Base-by-base conservation (phyloP, 2,113 vertebrate genomes). In the Eclectus roratus region DNA sequence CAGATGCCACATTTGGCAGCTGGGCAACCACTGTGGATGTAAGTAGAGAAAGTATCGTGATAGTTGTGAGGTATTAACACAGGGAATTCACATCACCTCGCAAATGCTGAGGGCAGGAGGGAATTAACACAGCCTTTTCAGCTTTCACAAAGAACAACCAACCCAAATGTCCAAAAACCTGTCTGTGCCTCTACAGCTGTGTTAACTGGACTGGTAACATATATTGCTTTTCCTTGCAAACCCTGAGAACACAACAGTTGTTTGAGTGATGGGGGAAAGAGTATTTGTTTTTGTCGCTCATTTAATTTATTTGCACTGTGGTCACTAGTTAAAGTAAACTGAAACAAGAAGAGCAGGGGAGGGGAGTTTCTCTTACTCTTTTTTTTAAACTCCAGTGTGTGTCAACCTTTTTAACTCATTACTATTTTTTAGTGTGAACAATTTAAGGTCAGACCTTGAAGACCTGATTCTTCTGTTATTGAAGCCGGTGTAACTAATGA, bases 231-330 rank as follows among this genome's bases (percentile, higher is more conserved):
- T 79, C 66, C 61, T 73, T 93, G 53, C 14, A 84, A 84, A 84
- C 21, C 44, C 80, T 94, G 85, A 90, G 90, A 96, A 70, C 43
- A 64, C 43, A 91, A 73, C 41, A 73, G n/a, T 82, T 93, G 91
- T 94, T 91, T 93, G 53, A 71, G 64, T 60, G 77, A 84, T 5
- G 11, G 66, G 15, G 27, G 44, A 77, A 80, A 63, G 71, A 90
- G 27, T 96, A 85, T 94, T 96, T 96, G 79, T 35, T 91, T 96
- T 93, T 96, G n/a, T 56, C 27, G 5, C 74, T 88, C 87, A 63
- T 80, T 93, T 95, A 55, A 92, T 94, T 96, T 94, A 93, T 96
- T 96, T 96, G 50, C 60, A 66, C 44, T 86, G 19, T 74, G 35
- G 39, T 97, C 60, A 44, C 76, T 25, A n/a, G 55, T 68, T 96